phyloP scores from a whole-genome alignment of 2,113 vertebrate species.

The Apteryx mantelli region DNA sequence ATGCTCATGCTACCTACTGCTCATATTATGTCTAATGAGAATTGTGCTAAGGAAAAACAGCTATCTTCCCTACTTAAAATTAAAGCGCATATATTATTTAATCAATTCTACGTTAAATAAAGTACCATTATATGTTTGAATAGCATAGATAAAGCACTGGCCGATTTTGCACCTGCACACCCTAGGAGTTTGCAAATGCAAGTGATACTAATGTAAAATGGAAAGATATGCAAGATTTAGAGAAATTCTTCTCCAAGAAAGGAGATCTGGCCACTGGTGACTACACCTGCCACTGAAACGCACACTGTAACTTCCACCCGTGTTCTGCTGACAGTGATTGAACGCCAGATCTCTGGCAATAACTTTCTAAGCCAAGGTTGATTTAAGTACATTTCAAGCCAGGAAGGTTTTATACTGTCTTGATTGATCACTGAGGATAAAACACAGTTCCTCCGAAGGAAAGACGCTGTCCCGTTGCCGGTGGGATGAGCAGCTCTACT shows the following conservation, averaged over 20 bases:
- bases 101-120: background rate
- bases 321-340: conserved; percentile 28
- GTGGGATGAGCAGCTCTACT: background rate
- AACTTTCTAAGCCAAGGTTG: conserved; percentile 24
- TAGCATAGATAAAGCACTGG: background rate
- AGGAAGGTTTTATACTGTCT: background rate
- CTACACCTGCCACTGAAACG: conserved; percentile 9
- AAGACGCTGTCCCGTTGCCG: background rate
- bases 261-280: background rate
- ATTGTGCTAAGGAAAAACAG: background rate
- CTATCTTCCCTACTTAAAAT: background rate
- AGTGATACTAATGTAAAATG: background rate
- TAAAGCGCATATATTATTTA: background rate
- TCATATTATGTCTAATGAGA: background rate
- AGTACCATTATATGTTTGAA: background rate
- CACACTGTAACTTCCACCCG: conserved; percentile 17
- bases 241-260: background rate
- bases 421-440: background rate
- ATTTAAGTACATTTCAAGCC: background rate
- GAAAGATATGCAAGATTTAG: background rate
- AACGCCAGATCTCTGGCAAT: background rate
- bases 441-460: background rate
- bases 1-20: background rate
- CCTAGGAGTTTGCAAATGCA: background rate
- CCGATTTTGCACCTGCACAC: background rate